A percentile compares a stretch with the other conserved stretches of the same genome.
Conservation (phyloP, 2,113 vertebrate genomes). For the Caloenas nicobarica region DNA sequence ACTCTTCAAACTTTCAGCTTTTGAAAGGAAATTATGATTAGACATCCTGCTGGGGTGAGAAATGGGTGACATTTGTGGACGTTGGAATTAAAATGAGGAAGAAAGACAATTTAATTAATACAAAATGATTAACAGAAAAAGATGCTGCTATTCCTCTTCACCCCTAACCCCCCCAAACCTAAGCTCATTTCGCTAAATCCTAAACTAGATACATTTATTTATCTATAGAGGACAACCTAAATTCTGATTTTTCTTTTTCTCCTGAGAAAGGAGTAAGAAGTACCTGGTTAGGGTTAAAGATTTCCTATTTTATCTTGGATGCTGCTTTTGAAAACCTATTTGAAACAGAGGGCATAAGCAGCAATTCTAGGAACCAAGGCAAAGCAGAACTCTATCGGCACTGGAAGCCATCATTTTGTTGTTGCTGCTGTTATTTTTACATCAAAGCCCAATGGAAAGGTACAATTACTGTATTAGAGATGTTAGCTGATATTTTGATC, state of each 20-base stretch:
- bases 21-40: neutral
- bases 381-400: neutral
- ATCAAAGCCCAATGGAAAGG: neutral
- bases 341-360: neutral
- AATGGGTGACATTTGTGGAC: neutral
- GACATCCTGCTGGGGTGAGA: neutral
- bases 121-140: neutral
- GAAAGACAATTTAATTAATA: neutral
- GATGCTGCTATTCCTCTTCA: neutral
- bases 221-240: neutral
- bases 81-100: neutral
- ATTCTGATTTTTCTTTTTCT: neutral
- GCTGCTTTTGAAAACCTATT: neutral
- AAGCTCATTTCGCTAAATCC: neutral
- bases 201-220: neutral
- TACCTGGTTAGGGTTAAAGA: neutral
- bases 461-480: neutral
- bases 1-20: neutral
- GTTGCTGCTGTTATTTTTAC: neutral
- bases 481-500: neutral
- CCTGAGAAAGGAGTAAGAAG: neutral
- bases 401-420: neutral
- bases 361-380: neutral
- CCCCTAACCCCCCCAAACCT: neutral
- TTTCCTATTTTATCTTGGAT: neutral